Base-by-base conservation (phyloP, 1,140 invertebrate genomes). In the Leptonema lineaticorne region DNA sequence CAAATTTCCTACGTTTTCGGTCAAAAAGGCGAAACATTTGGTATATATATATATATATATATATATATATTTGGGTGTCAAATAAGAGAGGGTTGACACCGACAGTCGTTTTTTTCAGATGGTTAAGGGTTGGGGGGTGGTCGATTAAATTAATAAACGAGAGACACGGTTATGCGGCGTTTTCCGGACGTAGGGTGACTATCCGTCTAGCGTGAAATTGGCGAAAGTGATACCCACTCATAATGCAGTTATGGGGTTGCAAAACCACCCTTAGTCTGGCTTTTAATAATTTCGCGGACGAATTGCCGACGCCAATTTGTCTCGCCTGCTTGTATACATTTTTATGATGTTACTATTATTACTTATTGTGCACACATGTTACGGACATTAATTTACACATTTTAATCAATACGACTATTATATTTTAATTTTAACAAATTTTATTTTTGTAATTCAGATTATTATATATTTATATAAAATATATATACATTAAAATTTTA, bases 191-290 rank as follows among this genome's bases (percentile, higher is more conserved):
- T 41, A 60, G 56, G 66, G 41, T 63, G 68, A 67, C 48, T 53
- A 57, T 69, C 63, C 41, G 28, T 45, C 62, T 67, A 57, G 29
- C 70, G 70, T 72, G 70, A 72, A 72, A 72, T 72, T 69, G 66
- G 57, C 58, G 70, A 72, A 69, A 72, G 70, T 63, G 70, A 72
- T 72, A 72, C 63, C 67, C 67, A 68, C 70, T 68, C 62, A 45
- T 60, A 66, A 37, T 60, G 60, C 67, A 57, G 62, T 50, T 64
- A 50, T 3, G 30, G 11, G 24, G 37, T 16, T 11, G 20, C 59
- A 16, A 33, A 33, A 59, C 4, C 26, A 16, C 11, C 28, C n/a
- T n/a, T n/a, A n/a, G n/a, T n/a, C 57, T 59, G 24, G n/a, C n/a
- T n/a, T 59, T 37, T 59, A 59, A 59, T 59, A 59, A 59, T 33